A percentile compares a stretch with the other conserved stretches of the same genome.
Conservation (phyloP, 2,113 vertebrate species). For the Myiagra hebetior region DNA sequence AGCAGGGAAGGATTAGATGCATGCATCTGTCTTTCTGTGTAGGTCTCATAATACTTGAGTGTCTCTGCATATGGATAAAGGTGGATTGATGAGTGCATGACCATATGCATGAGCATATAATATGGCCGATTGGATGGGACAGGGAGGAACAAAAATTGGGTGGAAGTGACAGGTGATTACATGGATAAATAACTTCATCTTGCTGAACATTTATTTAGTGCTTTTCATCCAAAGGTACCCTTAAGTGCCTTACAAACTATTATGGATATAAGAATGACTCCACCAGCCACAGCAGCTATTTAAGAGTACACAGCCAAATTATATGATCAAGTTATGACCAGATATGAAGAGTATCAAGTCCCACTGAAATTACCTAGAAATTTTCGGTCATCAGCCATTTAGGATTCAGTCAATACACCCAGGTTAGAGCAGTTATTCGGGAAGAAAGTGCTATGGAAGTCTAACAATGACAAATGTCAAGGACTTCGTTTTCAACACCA, state of each 20-base stretch:
- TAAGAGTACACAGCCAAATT: conserved; percentile 62
- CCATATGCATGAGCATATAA: conserved; percentile 63
- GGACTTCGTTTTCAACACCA: background rate
- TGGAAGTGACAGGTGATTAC: conserved; percentile 68
- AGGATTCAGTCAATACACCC: conserved; percentile 9
- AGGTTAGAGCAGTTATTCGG: conserved; percentile 5
- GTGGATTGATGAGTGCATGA: conserved; percentile 65
- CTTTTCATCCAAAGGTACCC: conserved; percentile 64
- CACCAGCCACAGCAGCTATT: conserved; percentile 59
- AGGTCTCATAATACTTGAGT: conserved; percentile 59
- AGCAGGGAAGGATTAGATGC: conserved; percentile 45
- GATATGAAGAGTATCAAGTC: conserved; percentile 60
- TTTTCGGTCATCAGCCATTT: conserved; percentile 57
- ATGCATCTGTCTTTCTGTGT: conserved; percentile 56
- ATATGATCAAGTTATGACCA: conserved; percentile 59
- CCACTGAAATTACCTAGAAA: conserved; percentile 48
- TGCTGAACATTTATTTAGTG: conserved; percentile 62
- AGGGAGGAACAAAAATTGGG: conserved; percentile 66
- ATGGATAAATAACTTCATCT: conserved; percentile 66
- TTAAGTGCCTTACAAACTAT: conserved; percentile 70
- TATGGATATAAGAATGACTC: conserved; percentile 65
- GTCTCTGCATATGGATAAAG: conserved; percentile 60
- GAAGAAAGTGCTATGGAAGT: conserved; percentile 27
- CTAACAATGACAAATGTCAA: conserved; percentile 48
- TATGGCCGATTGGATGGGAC: conserved; percentile 64